Percentiles rank a stretch among this genome's conserved stretches.
phyloP scores from a whole-genome alignment of 2,797 vertebrate genomes.

The Sebastolobus alascanus region DNA sequence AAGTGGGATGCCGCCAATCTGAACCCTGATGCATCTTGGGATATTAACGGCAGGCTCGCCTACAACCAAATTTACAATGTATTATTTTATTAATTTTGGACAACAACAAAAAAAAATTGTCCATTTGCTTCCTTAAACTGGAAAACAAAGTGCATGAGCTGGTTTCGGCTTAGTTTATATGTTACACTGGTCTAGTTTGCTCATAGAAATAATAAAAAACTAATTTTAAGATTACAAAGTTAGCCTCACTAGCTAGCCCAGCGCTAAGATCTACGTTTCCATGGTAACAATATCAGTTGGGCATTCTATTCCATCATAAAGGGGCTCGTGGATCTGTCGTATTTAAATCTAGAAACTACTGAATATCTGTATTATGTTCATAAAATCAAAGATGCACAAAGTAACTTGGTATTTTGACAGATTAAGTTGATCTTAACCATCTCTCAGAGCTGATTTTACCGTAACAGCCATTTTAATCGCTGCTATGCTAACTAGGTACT shows the following conservation, averaged over 20 bases:
- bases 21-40: conserved; percentile 24
- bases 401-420: not conserved
- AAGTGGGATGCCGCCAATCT: not conserved
- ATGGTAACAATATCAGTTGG: not conserved
- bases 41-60: not conserved
- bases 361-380: not conserved
- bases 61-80: not conserved
- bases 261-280: not conserved
- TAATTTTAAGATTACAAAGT: not conserved
- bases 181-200: not conserved
- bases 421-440: not conserved
- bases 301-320: not conserved
- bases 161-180: not conserved
- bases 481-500: too few relatives aligned
- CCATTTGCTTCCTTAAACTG: not conserved
- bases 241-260: not conserved
- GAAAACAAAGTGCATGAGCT: not conserved
- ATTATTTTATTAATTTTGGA: not conserved
- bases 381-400: not conserved
- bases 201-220: not conserved
- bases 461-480: not conserved
- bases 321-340: too few relatives aligned
- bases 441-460: not conserved
- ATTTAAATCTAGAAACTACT: not conserved
- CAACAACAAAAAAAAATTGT: not conserved